These are phyloP conservation scores for Thomomys bottae DNA, from an alignment of 2,113 vertebrate species.

Conservation along the genomic window DNA sequence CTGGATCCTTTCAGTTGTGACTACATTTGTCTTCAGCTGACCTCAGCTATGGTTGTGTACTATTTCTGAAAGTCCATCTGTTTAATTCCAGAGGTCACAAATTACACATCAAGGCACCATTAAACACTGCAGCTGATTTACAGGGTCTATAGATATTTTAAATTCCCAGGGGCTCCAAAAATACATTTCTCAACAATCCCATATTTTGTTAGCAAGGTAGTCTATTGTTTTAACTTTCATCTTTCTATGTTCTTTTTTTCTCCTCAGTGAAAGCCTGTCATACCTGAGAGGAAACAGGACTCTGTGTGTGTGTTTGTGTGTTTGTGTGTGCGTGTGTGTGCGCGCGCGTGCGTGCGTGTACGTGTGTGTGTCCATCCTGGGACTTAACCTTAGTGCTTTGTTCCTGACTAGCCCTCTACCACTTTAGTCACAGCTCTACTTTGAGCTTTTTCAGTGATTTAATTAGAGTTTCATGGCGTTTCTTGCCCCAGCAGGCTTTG, in stretches of 20 bases:
- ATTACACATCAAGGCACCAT: background rate
- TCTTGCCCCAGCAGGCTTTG: too few relatives aligned
- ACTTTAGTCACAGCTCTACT: too few relatives aligned
- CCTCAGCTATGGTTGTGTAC: slow-evolving; percentile 40
- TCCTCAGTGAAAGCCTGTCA: background rate
- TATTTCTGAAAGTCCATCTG: slow-evolving; percentile 11
- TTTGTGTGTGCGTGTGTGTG: too few relatives aligned
- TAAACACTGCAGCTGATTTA: background rate
- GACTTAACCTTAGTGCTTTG: too few relatives aligned
- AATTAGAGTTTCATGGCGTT: too few relatives aligned
- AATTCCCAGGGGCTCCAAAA: background rate
- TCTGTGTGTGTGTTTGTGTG: background rate
- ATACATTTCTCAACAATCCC: background rate
- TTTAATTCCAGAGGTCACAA: slow-evolving; percentile 4
- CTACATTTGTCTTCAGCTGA: slow-evolving; percentile 45
- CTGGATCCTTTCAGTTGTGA: slow-evolving; percentile 48
- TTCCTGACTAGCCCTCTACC: too few relatives aligned
- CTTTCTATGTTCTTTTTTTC: background rate
- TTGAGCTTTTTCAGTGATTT: too few relatives aligned
- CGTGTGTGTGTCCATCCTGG: too few relatives aligned
- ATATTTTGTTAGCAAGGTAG: background rate
- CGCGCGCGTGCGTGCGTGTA: too few relatives aligned
- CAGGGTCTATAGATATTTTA: background rate
- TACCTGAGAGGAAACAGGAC: background rate
- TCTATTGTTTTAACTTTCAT: background rate